Evolutionary conservation across 2,888 invertebrate species (phyloP).

Genomic region (Drosophila paranaensis): DNA sequence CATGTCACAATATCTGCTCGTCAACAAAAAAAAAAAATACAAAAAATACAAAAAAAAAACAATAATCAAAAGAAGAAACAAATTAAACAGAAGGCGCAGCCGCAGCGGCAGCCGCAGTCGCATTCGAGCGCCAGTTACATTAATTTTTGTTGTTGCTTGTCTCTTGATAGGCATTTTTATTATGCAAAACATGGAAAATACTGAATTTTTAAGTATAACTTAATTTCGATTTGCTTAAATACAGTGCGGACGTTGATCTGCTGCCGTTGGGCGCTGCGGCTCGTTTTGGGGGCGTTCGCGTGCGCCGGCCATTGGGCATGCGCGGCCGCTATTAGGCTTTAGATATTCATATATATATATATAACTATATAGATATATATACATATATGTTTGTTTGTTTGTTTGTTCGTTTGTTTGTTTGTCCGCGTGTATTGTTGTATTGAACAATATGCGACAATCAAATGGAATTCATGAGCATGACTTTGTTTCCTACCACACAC

Average conservation of each 20-base stretch:
- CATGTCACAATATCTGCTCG: slow-evolving; percentile 74
- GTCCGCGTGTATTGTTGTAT: slow-evolving; percentile 14
- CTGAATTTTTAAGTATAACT: slow-evolving; percentile 71
- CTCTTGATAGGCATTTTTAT: slow-evolving; percentile 73
- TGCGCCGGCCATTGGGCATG: slow-evolving; percentile 37
- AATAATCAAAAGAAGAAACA: slow-evolving; percentile 19
- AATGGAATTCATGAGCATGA: slow-evolving; percentile 55
- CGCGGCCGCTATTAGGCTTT: slow-evolving; percentile 8
- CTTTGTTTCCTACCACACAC: slow-evolving; percentile 51
- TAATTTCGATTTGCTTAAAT: slow-evolving; percentile 54
- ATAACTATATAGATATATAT: no score
- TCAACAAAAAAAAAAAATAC: slow-evolving; percentile 21
- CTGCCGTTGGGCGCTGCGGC: slow-evolving; percentile 26
- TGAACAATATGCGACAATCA: slow-evolving; percentile 66
- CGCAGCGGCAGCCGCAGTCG: slow-evolving; percentile 54
- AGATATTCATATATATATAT: slow-evolving; percentile 19
- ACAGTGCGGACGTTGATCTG: slow-evolving; percentile 66
- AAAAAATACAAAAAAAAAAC: slow-evolving; percentile 14
- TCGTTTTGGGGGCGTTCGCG: slow-evolving; percentile 42
- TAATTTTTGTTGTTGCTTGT: slow-evolving; percentile 54
- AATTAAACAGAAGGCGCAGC: slow-evolving; percentile 50
- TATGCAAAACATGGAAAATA: slow-evolving; percentile 80
- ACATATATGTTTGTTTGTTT: neutral
- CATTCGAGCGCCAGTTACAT: slow-evolving; percentile 73
- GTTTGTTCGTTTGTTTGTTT: no score